Conservation (phyloP, 1,140 invertebrate genomes). For the Orussus abietinus region DNA sequence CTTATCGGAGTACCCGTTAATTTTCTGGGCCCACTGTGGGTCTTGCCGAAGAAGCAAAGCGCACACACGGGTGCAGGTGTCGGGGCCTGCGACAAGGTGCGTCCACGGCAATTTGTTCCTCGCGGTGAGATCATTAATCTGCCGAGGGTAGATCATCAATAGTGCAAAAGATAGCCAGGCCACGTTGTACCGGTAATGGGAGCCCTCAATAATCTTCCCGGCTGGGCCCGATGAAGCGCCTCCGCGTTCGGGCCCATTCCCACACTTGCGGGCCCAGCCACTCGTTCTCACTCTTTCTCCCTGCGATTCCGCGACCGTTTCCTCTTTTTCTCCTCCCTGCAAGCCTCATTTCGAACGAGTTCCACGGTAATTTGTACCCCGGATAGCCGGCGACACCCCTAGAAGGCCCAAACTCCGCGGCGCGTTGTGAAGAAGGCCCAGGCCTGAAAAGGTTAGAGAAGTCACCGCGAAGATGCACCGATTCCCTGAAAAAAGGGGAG, state of each 20-base stretch:
- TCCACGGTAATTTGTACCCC: not conserved
- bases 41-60: too few relatives aligned
- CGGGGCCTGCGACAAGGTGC: slow-evolving; percentile 4
- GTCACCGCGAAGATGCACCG: too few relatives aligned
- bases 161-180: slow-evolving; percentile 48
- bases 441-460: too few relatives aligned
- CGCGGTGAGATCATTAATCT: slow-evolving; percentile 47
- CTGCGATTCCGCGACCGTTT: too few relatives aligned
- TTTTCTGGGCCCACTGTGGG: too few relatives aligned
- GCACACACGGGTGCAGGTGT: too few relatives aligned
- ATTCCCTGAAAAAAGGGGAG: too few relatives aligned
- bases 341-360: not conserved
- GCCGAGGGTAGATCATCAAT: slow-evolving; percentile 50
- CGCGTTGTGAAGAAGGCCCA: too few relatives aligned
- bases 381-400: too few relatives aligned
- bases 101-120: slow-evolving; percentile 45
- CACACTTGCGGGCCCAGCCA: slow-evolving; percentile 35
- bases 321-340: not conserved
- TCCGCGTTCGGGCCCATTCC: slow-evolving; percentile 31
- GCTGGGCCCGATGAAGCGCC: slow-evolving; percentile 28
- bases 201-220: slow-evolving; percentile 50
- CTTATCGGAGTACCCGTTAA: too few relatives aligned
- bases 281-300: too few relatives aligned
- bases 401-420: too few relatives aligned
- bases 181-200: slow-evolving; percentile 50